A percentile compares a stretch with the other conserved stretches of the same genome.
Evolutionary conservation across 2,797 vertebrate genomes (phyloP).

Genomic region (Antennarius maculatus): DNA sequence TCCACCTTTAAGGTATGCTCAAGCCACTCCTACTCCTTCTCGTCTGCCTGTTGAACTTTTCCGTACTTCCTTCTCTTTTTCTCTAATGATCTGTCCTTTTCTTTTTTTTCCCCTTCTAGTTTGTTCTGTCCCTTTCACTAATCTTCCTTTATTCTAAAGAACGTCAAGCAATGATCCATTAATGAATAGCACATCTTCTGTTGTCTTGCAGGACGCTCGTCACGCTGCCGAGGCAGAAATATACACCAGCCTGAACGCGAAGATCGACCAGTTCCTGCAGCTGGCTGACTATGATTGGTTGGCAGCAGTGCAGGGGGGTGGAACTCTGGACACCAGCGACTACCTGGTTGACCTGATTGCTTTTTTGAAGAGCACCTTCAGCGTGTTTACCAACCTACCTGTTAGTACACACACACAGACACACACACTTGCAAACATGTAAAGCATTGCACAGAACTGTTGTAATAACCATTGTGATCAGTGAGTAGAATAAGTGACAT

Average conservation of each 20-base stretch:
- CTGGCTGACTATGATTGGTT: conserved; percentile 96
- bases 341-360: conserved; percentile 94
- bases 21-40: not conserved
- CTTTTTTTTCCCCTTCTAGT: no score
- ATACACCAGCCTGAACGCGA: conserved; percentile 95
- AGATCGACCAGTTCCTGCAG: conserved; percentile 98
- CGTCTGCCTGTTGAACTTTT: not conserved
- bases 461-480: no score
- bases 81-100: not conserved
- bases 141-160: not conserved
- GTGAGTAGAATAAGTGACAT: no score
- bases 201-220: conserved; percentile 86
- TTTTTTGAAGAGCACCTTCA: conserved; percentile 94
- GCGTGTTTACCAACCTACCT: conserved; percentile 95
- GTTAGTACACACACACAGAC: conserved; percentile 79
- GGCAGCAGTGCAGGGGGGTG: conserved; percentile 74
- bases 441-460: no score
- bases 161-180: no score
- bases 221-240: conserved; percentile 96
- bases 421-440: not conserved
- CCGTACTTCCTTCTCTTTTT: not conserved
- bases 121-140: not conserved
- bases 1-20: conserved; percentile 92
- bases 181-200: no score
- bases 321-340: conserved; percentile 82